Base-by-base conservation (phyloP, 2,797 vertebrate genomes). In the Cyclopterus lumpus region DNA sequence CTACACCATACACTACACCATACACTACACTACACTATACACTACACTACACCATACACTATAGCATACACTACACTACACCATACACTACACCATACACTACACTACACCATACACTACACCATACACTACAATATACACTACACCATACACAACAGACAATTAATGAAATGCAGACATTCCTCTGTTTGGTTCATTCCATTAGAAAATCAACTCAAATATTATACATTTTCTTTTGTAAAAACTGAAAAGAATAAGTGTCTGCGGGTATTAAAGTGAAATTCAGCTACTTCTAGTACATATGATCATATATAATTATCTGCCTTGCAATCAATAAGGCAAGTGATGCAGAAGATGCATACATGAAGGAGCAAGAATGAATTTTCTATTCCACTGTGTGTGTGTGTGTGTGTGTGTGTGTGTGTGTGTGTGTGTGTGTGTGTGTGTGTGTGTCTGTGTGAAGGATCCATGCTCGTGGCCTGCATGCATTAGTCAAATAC, bases 401-500 rank as follows among this genome's bases (percentile, higher is more conserved):
- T 63, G 64, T 63, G 73, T 73, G 57, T 75, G 70, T 59, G 59
- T 22, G n/a, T 24, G 51, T 59, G 59, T 76, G 51, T 74, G 54
- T 57, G 67, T 54, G 34, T 55, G 64, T 63, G 64, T 57, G 68
- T 73, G 58, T 73, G 67, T 59, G 55, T 24, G 22, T 24, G 51
- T 60, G 46, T 60, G 36, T 38, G 60, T 46, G 51, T 53, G 61
- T 24, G 34, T 64, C 77, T 61, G 59, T 10, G 55, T 64, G 74
- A 30, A 49, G 44, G 64, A 71, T 88, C 80, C 69, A 75, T 78
- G 67, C 48, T 70, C 28, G 3, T 55, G 67, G 71, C 53, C 18
- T 6, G 63, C 60, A 61, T 68, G 79, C 85, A 91, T 93, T 93
- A 91, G 90, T 93, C 90, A 93, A 80, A 90, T 86, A 44, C 72